phyloP scores from a whole-genome alignment of 1,140 invertebrate genomes.

The Meloidogyne hapla region DNA sequence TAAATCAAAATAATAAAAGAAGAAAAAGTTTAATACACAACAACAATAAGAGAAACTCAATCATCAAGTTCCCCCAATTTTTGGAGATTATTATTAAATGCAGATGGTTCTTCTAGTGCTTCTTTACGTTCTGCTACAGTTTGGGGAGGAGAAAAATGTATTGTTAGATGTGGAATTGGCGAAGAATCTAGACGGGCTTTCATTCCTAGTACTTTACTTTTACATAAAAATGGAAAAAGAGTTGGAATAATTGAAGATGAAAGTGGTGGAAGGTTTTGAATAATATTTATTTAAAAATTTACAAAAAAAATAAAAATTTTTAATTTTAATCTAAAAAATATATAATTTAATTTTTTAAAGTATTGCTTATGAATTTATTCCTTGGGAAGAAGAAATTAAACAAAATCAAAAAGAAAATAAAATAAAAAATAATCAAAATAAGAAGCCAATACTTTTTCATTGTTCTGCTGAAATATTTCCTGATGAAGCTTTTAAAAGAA shows the following conservation, averaged over 20 bases:
- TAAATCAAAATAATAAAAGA: neutral
- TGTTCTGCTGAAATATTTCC: constrained; percentile 24
- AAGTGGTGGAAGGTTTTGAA: constrained; percentile 9
- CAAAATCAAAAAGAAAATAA: no score
- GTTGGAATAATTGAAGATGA: constrained; percentile 12
- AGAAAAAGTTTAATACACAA: neutral
- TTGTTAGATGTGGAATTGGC: constrained; percentile 20
- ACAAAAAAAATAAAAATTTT: no score
- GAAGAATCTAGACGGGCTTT: constrained; percentile 12
- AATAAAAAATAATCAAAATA: neutral
- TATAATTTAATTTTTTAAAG: neutral
- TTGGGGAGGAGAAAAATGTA: neutral
- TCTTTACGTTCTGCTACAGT: constrained; percentile 22
- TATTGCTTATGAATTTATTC: constrained; percentile 3
- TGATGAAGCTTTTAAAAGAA: neutral
- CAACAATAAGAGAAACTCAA: constrained; percentile 5
- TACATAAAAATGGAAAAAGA: constrained; percentile 27
- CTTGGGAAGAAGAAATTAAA: constrained; percentile 1
- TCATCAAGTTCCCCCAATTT: constrained; percentile 15
- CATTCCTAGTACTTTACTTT: constrained; percentile 17
- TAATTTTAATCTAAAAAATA: neutral
- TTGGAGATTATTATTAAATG: constrained; percentile 19
- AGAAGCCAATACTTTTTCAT: constrained; percentile 17
- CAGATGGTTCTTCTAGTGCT: constrained; percentile 19
- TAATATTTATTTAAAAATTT: no score